Conservation (phyloP, 1,140 invertebrate species). For the Amphibalanus amphitrite region DNA sequence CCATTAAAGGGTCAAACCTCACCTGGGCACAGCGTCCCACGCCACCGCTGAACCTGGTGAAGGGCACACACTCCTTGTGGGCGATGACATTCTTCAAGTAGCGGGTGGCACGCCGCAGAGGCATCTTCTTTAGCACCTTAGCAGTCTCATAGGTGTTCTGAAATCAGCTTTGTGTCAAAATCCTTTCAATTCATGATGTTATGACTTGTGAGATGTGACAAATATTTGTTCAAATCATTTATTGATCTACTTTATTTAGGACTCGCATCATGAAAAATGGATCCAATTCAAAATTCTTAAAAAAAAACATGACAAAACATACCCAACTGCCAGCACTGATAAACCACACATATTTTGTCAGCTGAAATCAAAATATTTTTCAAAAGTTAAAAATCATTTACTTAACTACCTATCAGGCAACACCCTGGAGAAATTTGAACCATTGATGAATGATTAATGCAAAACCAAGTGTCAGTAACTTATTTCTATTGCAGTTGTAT, state of each 20-base stretch:
- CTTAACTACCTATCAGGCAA: no score
- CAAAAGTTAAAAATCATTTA: no score
- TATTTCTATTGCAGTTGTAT: no score
- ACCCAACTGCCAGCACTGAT: no score
- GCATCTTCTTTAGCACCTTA: constrained; percentile 86
- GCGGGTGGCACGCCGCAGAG: constrained; percentile 75
- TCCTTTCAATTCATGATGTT: not conserved
- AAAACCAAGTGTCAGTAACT: no score
- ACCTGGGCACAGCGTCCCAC: constrained; percentile 91
- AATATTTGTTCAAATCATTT: not conserved
- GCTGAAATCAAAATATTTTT: no score
- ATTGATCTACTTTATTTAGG: not conserved
- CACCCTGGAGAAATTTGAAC: no score
- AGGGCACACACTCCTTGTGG: constrained; percentile 97
- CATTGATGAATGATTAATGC: no score
- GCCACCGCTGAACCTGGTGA: constrained; percentile 90
- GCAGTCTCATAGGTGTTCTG: constrained; percentile 98
- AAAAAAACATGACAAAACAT: not conserved
- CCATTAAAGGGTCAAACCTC: no score
- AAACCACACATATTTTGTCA: no score
- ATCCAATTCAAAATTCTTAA: not conserved
- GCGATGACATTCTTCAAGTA: constrained; percentile 93
- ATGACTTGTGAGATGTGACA: not conserved
- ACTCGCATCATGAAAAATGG: not conserved
- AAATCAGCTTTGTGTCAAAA: constrained; percentile 22